Base-by-base conservation (phyloP, 2,888 invertebrate species). In the Troides oblongomaculatus region DNA sequence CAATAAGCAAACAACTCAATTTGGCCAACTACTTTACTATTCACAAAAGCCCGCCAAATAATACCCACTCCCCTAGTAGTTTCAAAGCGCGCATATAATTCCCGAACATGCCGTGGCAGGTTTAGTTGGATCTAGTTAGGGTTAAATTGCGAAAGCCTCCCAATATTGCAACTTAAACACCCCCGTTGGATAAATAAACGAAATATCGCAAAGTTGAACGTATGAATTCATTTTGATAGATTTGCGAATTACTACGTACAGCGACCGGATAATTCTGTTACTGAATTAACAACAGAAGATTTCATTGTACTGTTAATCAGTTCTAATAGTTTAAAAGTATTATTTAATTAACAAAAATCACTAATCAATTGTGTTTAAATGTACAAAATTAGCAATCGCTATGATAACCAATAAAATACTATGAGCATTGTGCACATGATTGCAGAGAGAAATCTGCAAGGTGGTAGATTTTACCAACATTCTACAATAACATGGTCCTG, bases 1-100 rank as follows among this genome's bases (percentile, higher is more conserved):
- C 74, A 73, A 77, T 76, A 78, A 72, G 73, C 75, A 78, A 80
- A 80, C 81, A 82, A 82, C 80, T 81, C 80, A 80, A 81, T 82
- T 82, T 78, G 69, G 69, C 64, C 66, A 62, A 68, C 78, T 77
- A 74, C 77, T 82, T 74, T 72, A 70, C 63, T 81, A 83, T 82
- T 80, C 83, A 84, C 83, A 83, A 83, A 80, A 79, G 77, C 68
- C 64, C 71, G 72, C 76, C 72, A 72, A 77, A 80, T 79, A 80
- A 78, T 77, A 76, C 75, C 74, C 74, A 74, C 74, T 67, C 72
- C 72, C 68, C 70, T 66, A 70, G 69, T 74, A 77, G 78, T 78
- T 76, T 76, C 74, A 75, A 76, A 77, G 76, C 74, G 73, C 72
- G 74, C 74, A 75, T 76, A 77, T 78, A 77, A 80, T 80, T 77